Conservation (phyloP, 2,113 vertebrate genomes). For the Suricata suricatta region DNA sequence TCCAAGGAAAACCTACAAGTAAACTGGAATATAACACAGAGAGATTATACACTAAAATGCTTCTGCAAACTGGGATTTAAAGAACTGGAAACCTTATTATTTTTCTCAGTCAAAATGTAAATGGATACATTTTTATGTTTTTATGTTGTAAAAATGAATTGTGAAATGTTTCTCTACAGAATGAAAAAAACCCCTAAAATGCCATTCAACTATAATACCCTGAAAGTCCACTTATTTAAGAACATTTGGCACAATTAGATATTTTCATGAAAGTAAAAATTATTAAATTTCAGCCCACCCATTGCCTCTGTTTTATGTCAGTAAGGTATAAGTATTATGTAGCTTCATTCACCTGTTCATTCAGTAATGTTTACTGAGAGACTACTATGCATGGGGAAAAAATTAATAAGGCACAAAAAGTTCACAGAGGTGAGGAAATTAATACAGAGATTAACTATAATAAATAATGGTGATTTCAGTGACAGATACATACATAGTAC, state of each 20-base stretch:
- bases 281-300: background rate
- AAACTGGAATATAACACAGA: constrained; percentile 58
- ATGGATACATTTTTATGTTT: constrained; percentile 63
- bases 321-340: background rate
- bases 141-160: constrained; percentile 56
- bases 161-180: constrained; percentile 43
- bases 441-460: background rate
- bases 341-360: background rate
- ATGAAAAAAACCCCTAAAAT: constrained; percentile 17
- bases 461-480: background rate
- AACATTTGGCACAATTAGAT: background rate
- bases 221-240: constrained; percentile 32
- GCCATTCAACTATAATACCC: constrained; percentile 40
- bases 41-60: constrained; percentile 73
- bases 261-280: constrained; percentile 23
- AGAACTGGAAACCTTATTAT: constrained; percentile 74
- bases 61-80: constrained; percentile 72
- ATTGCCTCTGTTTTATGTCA: background rate
- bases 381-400: background rate
- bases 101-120: constrained; percentile 79
- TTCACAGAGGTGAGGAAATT: background rate
- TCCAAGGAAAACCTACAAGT: constrained; percentile 65
- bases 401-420: background rate
- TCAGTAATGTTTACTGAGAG: background rate
- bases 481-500: background rate